Base-by-base conservation (phyloP, 2,113 vertebrate species). In the Irena cyanogastra region DNA sequence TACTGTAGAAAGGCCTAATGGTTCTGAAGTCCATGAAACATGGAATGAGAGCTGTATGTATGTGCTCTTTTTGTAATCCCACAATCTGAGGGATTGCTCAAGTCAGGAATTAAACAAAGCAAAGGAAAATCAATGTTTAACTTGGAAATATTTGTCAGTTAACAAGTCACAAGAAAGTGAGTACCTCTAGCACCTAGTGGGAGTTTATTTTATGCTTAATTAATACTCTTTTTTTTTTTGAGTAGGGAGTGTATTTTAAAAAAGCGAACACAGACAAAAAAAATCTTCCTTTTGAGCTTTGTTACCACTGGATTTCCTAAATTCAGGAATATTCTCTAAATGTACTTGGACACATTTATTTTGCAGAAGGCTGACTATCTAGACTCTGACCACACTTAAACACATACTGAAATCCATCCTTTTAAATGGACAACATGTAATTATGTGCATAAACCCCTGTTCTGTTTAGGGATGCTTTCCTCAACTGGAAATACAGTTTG, bases 61-160 rank as follows among this genome's bases (percentile, higher is more conserved):
- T 90, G 87, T 83, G 68, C 90, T 96, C 70, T 70, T 94, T 90
- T 39, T 82, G 79, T 76, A 92, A 89, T 75, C 78, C 93, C 41
- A 83, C 42, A 78, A 2, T 91, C 89, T 0, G 1, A 97, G 97
- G 94, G 90, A 93, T 96, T 94, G 71, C 91, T 90, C 72, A 91
- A 96, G 89, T 96, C 80, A 96, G 89, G 88, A 97, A 90, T 93
- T 90, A 96, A 97, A 87, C 21, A 39, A 96, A 75, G 96, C 83
- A 96, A 95, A 96, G 84, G 71, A 89, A 89, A 97, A 98, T 98
- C 96, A 98, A 97, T 98, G 97, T 98, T 98, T 98, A 98, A 98
- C 98, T 97, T 95, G 75, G 93, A 97, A 98, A 97, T 98, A 97
- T 93, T 97, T 97, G 95, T 97, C 87, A 94, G 97, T 98, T 98